phyloP scores from a whole-genome alignment of 2,888 invertebrate species.

The Masnerella sp. region DNA sequence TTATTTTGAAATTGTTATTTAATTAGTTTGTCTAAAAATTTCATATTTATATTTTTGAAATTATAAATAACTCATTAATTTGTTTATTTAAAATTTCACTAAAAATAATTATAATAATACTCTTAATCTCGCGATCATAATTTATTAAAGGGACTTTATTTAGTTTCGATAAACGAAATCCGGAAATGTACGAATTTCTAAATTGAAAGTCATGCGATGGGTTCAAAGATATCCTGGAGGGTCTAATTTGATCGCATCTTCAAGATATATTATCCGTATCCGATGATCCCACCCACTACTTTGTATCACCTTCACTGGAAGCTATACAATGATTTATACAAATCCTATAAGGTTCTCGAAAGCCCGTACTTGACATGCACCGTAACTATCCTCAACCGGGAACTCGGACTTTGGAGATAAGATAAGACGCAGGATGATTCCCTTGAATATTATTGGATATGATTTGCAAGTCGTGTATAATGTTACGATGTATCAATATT shows the following conservation, averaged over 20 bases:
- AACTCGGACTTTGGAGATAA: constrained; percentile 44
- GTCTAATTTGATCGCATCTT: constrained; percentile 55
- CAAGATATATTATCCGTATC: constrained; percentile 55
- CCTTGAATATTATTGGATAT: constrained; percentile 36
- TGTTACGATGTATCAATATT: constrained; percentile 31
- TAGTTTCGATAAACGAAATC: constrained; percentile 24
- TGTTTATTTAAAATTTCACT: too few species aligned
- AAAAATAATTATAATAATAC: too few species aligned
- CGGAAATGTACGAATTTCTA: constrained; percentile 29
- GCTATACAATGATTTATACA: constrained; percentile 50
- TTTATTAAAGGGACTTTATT: too few species aligned
- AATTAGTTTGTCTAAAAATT: too few species aligned
- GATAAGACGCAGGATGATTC: constrained; percentile 41
- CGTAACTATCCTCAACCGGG: constrained; percentile 33
- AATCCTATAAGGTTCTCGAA: constrained; percentile 43
- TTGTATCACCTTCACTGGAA: constrained; percentile 54
- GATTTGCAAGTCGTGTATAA: constrained; percentile 26
- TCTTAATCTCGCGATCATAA: too few species aligned
- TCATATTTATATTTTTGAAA: too few species aligned
- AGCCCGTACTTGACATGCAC: constrained; percentile 39
- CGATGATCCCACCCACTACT: constrained; percentile 55
- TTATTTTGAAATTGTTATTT: too few species aligned
- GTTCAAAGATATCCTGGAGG: constrained; percentile 43
- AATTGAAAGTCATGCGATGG: constrained; percentile 55
- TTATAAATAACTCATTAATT: too few species aligned